Conservation (phyloP, 2,113 vertebrate genomes). For the Micronisus gabar region DNA sequence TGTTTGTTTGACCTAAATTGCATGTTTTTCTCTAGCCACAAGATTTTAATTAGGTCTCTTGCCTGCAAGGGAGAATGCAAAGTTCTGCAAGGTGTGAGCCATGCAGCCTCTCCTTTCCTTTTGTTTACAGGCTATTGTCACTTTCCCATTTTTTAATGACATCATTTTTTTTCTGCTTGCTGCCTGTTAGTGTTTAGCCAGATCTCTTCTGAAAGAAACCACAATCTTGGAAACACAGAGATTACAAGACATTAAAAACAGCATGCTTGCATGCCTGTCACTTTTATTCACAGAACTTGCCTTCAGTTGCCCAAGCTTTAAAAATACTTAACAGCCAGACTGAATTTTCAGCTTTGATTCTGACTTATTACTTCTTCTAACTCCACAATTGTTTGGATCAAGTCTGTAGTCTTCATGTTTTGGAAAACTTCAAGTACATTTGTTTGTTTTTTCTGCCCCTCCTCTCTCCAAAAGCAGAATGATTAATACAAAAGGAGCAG, state of each 20-base stretch:
- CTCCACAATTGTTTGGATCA: not conserved
- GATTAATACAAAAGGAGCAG: not conserved
- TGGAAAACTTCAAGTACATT: not conserved
- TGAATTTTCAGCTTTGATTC: not conserved
- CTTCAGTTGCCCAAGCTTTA: not conserved
- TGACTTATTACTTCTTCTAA: not conserved
- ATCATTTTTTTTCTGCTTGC: not conserved
- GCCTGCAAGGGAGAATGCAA: not conserved
- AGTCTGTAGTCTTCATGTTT: not conserved
- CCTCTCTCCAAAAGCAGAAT: not conserved
- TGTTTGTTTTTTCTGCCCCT: not conserved
- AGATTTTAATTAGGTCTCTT: slow-evolving; percentile 17
- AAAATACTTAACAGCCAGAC: not conserved
- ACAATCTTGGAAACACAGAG: not conserved
- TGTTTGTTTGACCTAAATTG: not conserved
- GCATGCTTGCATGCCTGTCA: not conserved
- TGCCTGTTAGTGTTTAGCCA: not conserved
- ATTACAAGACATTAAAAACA: not conserved
- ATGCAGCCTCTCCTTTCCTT: not conserved
- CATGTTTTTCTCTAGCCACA: not conserved
- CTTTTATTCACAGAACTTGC: not conserved
- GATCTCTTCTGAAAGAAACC: not conserved
- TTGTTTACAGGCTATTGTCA: not conserved
- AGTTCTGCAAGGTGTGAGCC: not conserved
- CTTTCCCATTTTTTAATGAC: not conserved